Percentiles rank a stretch among this genome's conserved stretches.
Conservation (phyloP, 2,888 invertebrate species). For the Axea sp. region DNA sequence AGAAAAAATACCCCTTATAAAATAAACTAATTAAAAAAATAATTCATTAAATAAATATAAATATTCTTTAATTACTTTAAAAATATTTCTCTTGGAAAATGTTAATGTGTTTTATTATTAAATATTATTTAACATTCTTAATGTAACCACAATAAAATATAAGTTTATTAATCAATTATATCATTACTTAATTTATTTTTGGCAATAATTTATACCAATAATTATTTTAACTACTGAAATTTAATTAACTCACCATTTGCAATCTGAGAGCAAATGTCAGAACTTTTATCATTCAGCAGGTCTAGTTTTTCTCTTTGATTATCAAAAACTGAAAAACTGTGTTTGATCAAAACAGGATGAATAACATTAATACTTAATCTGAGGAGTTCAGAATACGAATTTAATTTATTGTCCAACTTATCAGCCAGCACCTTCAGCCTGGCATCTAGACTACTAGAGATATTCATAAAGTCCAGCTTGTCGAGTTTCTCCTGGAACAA, state of each 20-base stretch:
- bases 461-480: constrained; percentile 71
- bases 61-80: no score
- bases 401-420: constrained; percentile 72
- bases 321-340: constrained; percentile 63
- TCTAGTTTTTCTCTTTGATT: constrained; percentile 58
- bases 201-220: background rate
- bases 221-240: no score
- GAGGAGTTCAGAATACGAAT: constrained; percentile 69
- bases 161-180: no score
- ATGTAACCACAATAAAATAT: no score
- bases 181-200: no score
- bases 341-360: constrained; percentile 68
- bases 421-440: constrained; percentile 69
- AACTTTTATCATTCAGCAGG: constrained; percentile 57
- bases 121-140: no score
- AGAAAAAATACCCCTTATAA: no score
- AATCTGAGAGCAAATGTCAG: constrained; percentile 72
- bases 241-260: constrained; percentile 66
- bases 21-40: no score
- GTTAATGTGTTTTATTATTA: no score
- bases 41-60: no score
- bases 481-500: constrained; percentile 73
- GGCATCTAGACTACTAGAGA: constrained; percentile 65
- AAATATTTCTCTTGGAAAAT: no score
- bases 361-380: constrained; percentile 70